Evolutionary conservation across 2,888 invertebrate genomes (phyloP).

Genomic region (Harpagoxenus sublaevis): DNA sequence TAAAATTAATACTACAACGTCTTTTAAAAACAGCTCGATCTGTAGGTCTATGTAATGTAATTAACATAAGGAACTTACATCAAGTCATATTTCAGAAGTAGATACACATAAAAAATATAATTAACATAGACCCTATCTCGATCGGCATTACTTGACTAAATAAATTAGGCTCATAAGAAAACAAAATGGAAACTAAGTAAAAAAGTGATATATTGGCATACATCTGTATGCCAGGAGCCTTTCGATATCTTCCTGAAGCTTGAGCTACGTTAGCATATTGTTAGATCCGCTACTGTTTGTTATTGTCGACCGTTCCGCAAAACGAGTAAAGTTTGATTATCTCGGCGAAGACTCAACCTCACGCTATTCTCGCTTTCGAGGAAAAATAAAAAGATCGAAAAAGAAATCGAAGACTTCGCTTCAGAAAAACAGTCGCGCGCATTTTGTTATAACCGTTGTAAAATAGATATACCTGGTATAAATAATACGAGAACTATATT

Average conservation of each 20-base stretch:
- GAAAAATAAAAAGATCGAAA: constrained; percentile 4
- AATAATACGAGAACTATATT: constrained; percentile 83
- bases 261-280: neutral
- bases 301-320: neutral
- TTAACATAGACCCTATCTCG: neutral
- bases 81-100: neutral
- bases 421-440: constrained; percentile 25
- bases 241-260: neutral
- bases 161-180: constrained; percentile 5
- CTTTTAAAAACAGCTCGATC: neutral
- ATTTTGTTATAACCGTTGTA: constrained; percentile 48
- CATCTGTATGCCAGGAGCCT: neutral
- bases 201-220: neutral
- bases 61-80: neutral
- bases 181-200: neutral
- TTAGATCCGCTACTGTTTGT: neutral
- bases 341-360: constrained; percentile 2
- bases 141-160: neutral
- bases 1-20: neutral
- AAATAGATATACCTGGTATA: constrained; percentile 70
- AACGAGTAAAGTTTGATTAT: neutral
- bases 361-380: neutral
- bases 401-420: constrained; percentile 23
- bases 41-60: neutral
- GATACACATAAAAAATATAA: neutral